phyloP scores from a whole-genome alignment of 2,113 vertebrate species.

The Bothrops jararaca region DNA sequence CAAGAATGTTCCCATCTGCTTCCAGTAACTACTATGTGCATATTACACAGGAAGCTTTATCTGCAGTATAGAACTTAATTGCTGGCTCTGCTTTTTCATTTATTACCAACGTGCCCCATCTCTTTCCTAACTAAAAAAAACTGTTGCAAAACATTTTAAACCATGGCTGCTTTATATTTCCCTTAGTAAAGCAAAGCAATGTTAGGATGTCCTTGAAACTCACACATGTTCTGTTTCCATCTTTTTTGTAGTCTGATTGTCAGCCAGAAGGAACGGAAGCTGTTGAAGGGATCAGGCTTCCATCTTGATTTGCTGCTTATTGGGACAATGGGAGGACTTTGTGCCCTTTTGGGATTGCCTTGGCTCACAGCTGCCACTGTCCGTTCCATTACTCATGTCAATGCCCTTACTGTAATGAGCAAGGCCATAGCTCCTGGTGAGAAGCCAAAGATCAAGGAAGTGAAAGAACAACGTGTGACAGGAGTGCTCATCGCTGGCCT shows the following conservation, averaged over 20 bases:
- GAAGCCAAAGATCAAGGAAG: slow-evolving; percentile 92
- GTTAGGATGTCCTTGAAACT: not conserved
- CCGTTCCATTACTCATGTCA: slow-evolving; percentile 93
- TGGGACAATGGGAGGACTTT: slow-evolving; percentile 86
- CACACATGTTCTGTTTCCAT: not conserved
- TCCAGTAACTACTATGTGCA: not conserved
- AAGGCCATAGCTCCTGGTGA: slow-evolving; percentile 92
- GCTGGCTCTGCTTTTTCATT: not conserved
- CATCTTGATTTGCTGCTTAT: slow-evolving; percentile 95
- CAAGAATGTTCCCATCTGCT: not conserved
- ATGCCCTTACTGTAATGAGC: slow-evolving; percentile 95
- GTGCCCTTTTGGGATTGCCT: slow-evolving; percentile 90
- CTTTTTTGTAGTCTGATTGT: slow-evolving; percentile 83
- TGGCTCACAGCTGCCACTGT: slow-evolving; percentile 95
- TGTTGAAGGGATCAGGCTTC: slow-evolving; percentile 94
- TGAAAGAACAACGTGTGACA: slow-evolving; percentile 94
- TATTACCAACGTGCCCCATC: not conserved
- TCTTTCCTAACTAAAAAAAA: not conserved
- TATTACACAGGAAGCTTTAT: not conserved
- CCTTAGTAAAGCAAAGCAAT: not conserved
- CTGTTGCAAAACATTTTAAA: not conserved
- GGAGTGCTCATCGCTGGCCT: slow-evolving; percentile 87
- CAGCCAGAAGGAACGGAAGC: slow-evolving; percentile 89
- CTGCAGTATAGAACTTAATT: not conserved
- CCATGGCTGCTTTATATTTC: not conserved